Evolutionary conservation across 2,113 vertebrate genomes (phyloP), one percentile per base, ranked within the genome.

Genomic region (Gambusia holbrooki): DNA sequence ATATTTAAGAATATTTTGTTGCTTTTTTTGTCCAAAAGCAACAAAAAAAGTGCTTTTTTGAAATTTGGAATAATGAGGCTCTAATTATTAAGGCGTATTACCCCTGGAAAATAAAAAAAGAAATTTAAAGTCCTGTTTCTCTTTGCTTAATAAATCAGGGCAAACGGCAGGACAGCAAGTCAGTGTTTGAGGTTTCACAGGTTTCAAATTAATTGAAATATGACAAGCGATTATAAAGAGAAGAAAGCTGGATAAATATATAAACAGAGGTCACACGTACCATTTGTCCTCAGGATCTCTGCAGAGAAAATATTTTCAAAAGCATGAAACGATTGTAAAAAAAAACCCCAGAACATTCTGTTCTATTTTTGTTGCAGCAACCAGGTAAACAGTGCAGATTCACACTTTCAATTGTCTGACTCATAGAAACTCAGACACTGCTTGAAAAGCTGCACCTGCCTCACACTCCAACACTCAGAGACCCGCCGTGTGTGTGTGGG

Each of bases 191-290:
- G 3, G 28, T 74, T 70, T 87, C 45, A 75, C 71, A 69, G 62
- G 62, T 42, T 72, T 68, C 62, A 33, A 51, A 0, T 27, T 73
- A 69, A 51, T 63, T 75, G 72, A 80, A 75, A 66, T 69, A 29
- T 33, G 51, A 54, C 15, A 17, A 63, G 22, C 27, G 42, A 58
- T 48, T 48, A 15, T 19, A 30, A n/a, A 76, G 28, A 69, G 35
- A 71, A 71, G 27, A 66, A 58, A 77, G 74, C 76, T 32, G 15
- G 66, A 65, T 69, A 74, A 77, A 73, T 71, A 80, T 67, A 28
- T 76, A 27, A 27, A 27, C 69, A 75, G 37, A 45, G 74, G 29
- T 29, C 37, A 64, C 28, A 82, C 66, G 61, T 42, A 69, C 54
- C 40, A 73, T 79, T 77, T 73, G 74, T 74, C 64, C 73, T 65